Evolutionary conservation across 1,140 invertebrate species (phyloP).

Genomic region (Polypedilum vanderplanki): DNA sequence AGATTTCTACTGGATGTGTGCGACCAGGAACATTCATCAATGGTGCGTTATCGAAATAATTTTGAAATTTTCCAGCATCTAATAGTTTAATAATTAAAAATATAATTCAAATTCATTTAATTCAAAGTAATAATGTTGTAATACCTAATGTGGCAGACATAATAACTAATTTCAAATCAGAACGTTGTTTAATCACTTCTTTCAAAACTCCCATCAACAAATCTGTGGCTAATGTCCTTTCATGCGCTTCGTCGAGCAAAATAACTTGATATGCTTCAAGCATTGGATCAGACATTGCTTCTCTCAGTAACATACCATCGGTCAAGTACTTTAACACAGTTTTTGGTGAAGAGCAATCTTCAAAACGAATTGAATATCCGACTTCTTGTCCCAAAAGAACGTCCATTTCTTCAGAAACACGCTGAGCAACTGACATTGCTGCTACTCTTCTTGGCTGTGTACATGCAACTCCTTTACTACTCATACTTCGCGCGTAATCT

Average conservation of each 20-base stretch:
- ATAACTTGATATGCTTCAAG: slow-evolving; percentile 73
- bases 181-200: slow-evolving; percentile 77
- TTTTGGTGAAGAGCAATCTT: slow-evolving; percentile 65
- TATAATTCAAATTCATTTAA: too few relatives aligned
- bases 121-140: too few relatives aligned
- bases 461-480: slow-evolving; percentile 82
- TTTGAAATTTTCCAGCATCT: slow-evolving; percentile 96
- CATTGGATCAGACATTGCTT: slow-evolving; percentile 69
- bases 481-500: slow-evolving; percentile 61
- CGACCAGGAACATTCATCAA: slow-evolving; percentile 92
- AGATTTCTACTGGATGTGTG: slow-evolving; percentile 87
- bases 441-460: slow-evolving; percentile 93
- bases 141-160: slow-evolving; percentile 96
- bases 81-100: too few relatives aligned
- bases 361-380: slow-evolving; percentile 88
- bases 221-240: slow-evolving; percentile 89
- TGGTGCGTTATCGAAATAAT: slow-evolving; percentile 93
- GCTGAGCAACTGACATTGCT: slow-evolving; percentile 93
- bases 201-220: slow-evolving; percentile 86
- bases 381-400: slow-evolving; percentile 86
- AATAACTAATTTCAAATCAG: slow-evolving; percentile 90
- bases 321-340: slow-evolving; percentile 88
- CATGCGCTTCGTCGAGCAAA: slow-evolving; percentile 93
- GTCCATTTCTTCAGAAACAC: slow-evolving; percentile 98
- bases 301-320: slow-evolving; percentile 89